Evolutionary conservation across 2,113 vertebrate species (phyloP), one percentile per base, ranked within the genome.

Genomic region (Prunella fulvescens): DNA sequence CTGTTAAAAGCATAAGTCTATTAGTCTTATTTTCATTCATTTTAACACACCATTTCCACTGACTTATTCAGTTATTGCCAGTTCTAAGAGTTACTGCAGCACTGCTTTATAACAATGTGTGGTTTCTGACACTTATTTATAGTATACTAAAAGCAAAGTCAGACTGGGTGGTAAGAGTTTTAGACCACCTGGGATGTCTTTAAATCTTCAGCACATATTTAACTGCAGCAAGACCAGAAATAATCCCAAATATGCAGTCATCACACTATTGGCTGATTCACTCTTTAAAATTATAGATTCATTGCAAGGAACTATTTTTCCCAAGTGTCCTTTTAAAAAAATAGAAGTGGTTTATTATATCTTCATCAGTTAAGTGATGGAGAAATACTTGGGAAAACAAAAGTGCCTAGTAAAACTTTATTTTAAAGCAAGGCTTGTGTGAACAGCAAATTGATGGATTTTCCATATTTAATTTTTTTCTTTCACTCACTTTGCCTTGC

Each of bases 181-280:
- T 56, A 92, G 89, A 95, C 74, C 87, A 92, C 88, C 88, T 95
- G 90, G 94, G 37, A 92, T 70, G 35, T 70, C 62, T 96, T 95
- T 91, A 96, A 96, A 94, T 96, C 56, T 73, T 91, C 90, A 90
- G 86, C 56, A 90, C 35, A 54, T 76, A 56, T 92, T 93, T 81
- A 95, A 90, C 29, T 85, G 56, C 57, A 80, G 37, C 26, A 95
- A 76, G 35, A 81, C 42, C 47, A 76, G 39, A 42, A 81, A 66
- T 61, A 92, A 92, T 74, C 28, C 15, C 40, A 92, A 87, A 89
- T 70, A 89, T 5, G n/a, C 31, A 78, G 39, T 62, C 73, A 89
- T 81, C 45, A 48, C 19, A 25, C 35, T 73, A 39, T 89, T 87
- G 77, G 77, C 20, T 94, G 70, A 91, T 91, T 79, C 65, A 93